phyloP scores from a whole-genome alignment of 2,888 invertebrate genomes.

The Agrotis segetum region DNA sequence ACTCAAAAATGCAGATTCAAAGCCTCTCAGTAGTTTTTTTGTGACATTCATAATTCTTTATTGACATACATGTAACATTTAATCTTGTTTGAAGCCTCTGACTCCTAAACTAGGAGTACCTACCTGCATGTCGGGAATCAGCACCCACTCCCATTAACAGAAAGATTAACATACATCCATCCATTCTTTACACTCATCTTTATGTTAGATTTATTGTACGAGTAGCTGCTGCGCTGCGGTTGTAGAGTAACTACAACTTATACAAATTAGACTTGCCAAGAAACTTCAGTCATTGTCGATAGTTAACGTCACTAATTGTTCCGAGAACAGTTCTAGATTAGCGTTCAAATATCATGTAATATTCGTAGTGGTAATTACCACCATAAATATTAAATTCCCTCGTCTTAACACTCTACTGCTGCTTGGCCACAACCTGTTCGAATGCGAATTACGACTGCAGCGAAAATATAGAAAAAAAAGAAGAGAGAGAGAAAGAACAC shows the following conservation, averaged over 20 bases:
- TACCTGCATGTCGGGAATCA: too few relatives aligned
- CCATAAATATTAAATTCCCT: conserved; percentile 38
- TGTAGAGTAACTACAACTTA: not conserved
- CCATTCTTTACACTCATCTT: too few relatives aligned
- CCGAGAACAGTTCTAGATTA: conserved; percentile 6
- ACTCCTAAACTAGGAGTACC: too few relatives aligned
- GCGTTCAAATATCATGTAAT: conserved; percentile 8
- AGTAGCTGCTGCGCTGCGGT: not conserved
- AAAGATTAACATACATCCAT: too few relatives aligned
- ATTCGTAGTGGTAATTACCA: conserved; percentile 24
- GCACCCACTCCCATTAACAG: too few relatives aligned
- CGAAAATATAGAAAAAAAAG: not conserved
- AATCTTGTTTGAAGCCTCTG: too few relatives aligned
- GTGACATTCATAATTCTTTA: too few relatives aligned
- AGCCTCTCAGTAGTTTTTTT: too few relatives aligned
- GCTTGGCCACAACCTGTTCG: conserved; percentile 2
- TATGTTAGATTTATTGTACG: not conserved
- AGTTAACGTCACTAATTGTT: not conserved
- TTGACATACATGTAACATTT: too few relatives aligned
- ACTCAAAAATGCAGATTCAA: too few relatives aligned
- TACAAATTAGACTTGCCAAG: not conserved
- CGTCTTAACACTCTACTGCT: conserved; percentile 28
- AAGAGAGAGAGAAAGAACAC: too few relatives aligned
- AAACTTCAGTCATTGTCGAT: not conserved
- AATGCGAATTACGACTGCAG: not conserved